phyloP scores from a whole-genome alignment of 1,140 invertebrate genomes.

The Bursaphelenchus mucronatus region DNA sequence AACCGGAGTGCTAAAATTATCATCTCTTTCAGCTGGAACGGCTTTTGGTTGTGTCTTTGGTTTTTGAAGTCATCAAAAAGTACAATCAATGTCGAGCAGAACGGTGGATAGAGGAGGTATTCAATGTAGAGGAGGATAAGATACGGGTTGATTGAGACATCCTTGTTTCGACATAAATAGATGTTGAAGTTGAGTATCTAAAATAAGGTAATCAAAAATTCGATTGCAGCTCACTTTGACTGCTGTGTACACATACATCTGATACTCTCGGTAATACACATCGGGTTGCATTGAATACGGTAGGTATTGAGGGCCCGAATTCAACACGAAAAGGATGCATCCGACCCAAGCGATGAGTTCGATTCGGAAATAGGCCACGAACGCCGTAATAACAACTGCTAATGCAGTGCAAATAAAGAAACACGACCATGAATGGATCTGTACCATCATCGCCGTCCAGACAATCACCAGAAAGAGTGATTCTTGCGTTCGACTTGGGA shows the following conservation, averaged over 20 bases:
- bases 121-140: conserved; percentile 31
- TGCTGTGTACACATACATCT: conserved; percentile 41
- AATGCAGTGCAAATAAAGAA: conserved; percentile 3
- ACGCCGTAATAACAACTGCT: conserved; percentile 20
- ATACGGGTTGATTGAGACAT: conserved; percentile 13
- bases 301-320: conserved; percentile 13
- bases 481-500: conserved; percentile 9
- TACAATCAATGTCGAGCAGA: conserved; percentile 53
- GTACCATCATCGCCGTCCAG: conserved; percentile 36
- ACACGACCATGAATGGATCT: conserved; percentile 30
- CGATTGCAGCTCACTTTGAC: conserved; percentile 34
- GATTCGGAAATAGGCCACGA: conserved; percentile 22
- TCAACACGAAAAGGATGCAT: conserved; percentile 40
- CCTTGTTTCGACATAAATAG: conserved; percentile 23
- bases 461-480: conserved; percentile 35
- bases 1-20: conserved; percentile 64
- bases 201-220: conserved; percentile 19
- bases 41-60: conserved; percentile 25
- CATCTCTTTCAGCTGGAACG: conserved; percentile 12
- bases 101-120: conserved; percentile 55
- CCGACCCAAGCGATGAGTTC: conserved; percentile 39
- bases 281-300: conserved; percentile 33
- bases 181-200: conserved; percentile 47
- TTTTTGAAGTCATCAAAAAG: conserved; percentile 53
- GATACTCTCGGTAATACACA: conserved; percentile 46